These are phyloP conservation scores for Choristoneura fumiferana DNA, from an alignment of 1,140 invertebrate genomes.

Conservation along the genomic window DNA sequence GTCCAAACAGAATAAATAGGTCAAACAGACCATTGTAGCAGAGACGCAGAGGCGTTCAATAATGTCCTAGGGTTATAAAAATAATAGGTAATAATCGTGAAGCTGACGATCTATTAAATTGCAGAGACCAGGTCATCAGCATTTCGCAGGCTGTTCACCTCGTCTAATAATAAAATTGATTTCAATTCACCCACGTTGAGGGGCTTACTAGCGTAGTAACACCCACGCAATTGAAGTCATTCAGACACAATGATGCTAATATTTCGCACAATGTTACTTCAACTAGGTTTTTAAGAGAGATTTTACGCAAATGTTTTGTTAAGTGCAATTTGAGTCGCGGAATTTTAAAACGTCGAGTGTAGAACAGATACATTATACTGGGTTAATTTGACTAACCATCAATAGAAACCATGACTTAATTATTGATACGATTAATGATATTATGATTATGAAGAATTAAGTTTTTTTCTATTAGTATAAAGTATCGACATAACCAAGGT, in stretches of 20 bases:
- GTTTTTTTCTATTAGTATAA: no score
- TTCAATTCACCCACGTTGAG: conserved; percentile 38
- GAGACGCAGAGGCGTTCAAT: neutral
- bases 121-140: neutral
- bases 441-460: no score
- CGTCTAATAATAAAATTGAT: conserved; percentile 64
- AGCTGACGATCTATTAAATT: neutral
- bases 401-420: no score
- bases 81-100: no score
- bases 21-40: neutral
- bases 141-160: conserved; percentile 49
- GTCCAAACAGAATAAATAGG: neutral
- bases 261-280: neutral
- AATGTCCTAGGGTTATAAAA: neutral
- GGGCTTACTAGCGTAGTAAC: conserved; percentile 35
- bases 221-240: conserved; percentile 31
- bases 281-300: no score
- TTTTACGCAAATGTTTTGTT: no score
- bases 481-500: no score
- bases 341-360: no score
- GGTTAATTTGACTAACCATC: no score
- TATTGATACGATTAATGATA: no score
- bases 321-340: no score
- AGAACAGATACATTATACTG: no score
- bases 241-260: conserved; percentile 5